Conservation (phyloP, 2,888 invertebrate genomes). For the Tenthredo notha region DNA sequence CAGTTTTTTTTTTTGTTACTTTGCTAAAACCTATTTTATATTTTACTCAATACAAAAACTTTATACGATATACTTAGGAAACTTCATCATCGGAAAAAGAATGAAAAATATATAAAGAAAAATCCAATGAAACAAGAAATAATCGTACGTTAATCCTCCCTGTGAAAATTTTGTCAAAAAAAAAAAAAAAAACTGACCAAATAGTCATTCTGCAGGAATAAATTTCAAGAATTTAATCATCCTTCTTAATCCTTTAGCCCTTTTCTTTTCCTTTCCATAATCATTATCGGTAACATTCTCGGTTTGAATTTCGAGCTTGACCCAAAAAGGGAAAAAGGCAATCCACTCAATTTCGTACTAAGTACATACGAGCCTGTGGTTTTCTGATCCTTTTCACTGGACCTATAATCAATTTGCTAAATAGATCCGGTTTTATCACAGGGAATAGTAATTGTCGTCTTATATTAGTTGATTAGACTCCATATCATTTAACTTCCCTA, state of each 20-base stretch:
- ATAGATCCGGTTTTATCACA: not conserved
- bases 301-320: not conserved
- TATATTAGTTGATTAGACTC: not conserved
- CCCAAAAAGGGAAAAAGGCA: not conserved
- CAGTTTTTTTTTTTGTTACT: not conserved
- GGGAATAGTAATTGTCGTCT: not conserved
- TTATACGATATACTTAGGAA: not conserved
- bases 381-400: not conserved
- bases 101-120: not conserved
- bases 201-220: too few species aligned
- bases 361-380: not conserved
- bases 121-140: not conserved
- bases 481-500: conserved; percentile 4
- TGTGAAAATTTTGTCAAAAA: not conserved
- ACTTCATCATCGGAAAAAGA: not conserved
- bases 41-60: not conserved
- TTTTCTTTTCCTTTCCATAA: not conserved
- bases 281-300: not conserved
- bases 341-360: not conserved
- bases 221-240: too few species aligned
- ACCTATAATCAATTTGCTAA: not conserved
- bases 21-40: not conserved
- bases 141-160: not conserved
- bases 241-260: not conserved
- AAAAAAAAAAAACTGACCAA: too few species aligned